Evolutionary conservation across 2,113 vertebrate genomes (phyloP).

Genomic region (Atrichornis clamosus): DNA sequence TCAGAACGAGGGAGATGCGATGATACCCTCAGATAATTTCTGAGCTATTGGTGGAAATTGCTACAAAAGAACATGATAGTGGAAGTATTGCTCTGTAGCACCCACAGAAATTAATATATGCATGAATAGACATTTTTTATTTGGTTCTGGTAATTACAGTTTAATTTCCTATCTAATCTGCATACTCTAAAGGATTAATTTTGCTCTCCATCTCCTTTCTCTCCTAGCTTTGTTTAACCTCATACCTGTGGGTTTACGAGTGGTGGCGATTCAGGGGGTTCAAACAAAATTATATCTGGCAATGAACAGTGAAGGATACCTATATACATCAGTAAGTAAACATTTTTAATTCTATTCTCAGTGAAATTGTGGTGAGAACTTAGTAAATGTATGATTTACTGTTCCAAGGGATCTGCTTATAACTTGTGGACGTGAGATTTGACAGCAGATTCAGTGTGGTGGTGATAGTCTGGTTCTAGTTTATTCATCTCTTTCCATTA

Average conservation of each 20-base stretch:
- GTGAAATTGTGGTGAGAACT: neutral
- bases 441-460: neutral
- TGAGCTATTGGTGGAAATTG: neutral
- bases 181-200: neutral
- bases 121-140: neutral
- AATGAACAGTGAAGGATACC: constrained; percentile 97
- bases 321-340: constrained; percentile 96
- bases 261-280: constrained; percentile 98
- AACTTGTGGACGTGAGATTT: neutral
- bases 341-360: neutral
- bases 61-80: neutral
- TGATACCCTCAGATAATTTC: neutral
- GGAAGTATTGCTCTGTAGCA: neutral
- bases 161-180: neutral
- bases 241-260: constrained; percentile 97
- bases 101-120: neutral
- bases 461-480: neutral
- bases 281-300: constrained; percentile 97
- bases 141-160: neutral
- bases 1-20: rapidly evolving
- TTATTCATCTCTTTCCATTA: neutral
- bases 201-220: constrained; percentile 37
- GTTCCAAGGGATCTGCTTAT: neutral
- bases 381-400: neutral
- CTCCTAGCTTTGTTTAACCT: constrained; percentile 95